Evolutionary conservation across 2,888 invertebrate species (phyloP).

Genomic region (Colletes collaris): DNA sequence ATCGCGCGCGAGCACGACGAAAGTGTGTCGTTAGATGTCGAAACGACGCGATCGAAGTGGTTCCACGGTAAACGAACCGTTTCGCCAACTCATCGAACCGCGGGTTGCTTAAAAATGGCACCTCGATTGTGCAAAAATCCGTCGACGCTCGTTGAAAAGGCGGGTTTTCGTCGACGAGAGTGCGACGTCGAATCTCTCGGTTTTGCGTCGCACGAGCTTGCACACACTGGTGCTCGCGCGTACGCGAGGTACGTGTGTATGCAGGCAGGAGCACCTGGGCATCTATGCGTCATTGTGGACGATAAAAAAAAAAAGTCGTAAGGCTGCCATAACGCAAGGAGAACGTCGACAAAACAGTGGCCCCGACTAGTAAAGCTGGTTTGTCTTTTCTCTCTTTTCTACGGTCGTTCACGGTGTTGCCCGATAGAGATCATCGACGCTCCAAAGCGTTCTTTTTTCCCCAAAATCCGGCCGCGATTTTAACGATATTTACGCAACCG

Average conservation of each 20-base stretch:
- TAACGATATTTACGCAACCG: constrained; percentile 27
- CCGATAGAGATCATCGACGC: constrained; percentile 36
- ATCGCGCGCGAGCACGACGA: neutral
- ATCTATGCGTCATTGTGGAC: constrained; percentile 68
- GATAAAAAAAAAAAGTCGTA: constrained; percentile 65
- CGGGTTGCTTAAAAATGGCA: constrained; percentile 51
- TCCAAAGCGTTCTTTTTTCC: neutral
- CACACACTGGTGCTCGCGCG: constrained; percentile 21
- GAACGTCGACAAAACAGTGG: constrained; percentile 63
- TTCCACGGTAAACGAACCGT: constrained; percentile 36
- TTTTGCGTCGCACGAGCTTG: constrained; percentile 50
- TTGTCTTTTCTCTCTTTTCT: constrained; percentile 60
- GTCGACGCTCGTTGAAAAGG: constrained; percentile 41
- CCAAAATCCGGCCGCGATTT: neutral
- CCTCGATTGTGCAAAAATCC: constrained; percentile 32
- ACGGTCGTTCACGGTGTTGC: constrained; percentile 14
- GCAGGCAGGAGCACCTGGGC: constrained; percentile 62
- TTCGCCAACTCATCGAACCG: constrained; percentile 57
- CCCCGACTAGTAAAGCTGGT: constrained; percentile 64
- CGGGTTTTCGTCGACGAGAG: constrained; percentile 17
- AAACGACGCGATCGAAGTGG: constrained; percentile 39
- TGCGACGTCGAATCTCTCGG: constrained; percentile 20
- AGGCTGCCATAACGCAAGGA: constrained; percentile 62
- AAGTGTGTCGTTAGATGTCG: constrained; percentile 54
- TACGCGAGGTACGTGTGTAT: constrained; percentile 11